These are phyloP conservation scores for Triops cancriformis DNA, from an alignment of 1,140 invertebrate genomes.

Conservation along the genomic window DNA sequence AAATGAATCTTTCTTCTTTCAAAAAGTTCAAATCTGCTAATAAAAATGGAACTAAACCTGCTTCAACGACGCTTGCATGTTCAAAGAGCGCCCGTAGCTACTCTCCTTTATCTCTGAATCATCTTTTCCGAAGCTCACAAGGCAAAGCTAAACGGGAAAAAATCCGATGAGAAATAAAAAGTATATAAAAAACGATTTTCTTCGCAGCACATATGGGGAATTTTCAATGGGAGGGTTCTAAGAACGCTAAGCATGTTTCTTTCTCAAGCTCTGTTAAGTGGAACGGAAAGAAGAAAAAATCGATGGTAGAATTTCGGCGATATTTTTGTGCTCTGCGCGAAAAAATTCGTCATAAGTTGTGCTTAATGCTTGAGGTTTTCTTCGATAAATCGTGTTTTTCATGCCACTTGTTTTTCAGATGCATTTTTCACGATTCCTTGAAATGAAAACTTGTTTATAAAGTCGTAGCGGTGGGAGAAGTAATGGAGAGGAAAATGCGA, in stretches of 20 bases:
- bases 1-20: neutral
- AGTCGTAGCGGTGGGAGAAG: neutral
- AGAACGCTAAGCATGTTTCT: slow-evolving; percentile 3
- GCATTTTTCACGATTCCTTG: neutral
- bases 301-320: no score
- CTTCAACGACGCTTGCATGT: neutral
- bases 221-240: neutral
- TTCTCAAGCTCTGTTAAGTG: neutral
- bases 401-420: neutral
- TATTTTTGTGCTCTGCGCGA: no score
- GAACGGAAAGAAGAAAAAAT: neutral
- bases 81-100: neutral
- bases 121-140: neutral
- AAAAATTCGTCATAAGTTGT: no score
- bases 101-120: neutral
- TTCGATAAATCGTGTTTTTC: neutral
- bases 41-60: neutral
- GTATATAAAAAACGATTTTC: neutral
- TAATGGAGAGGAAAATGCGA: neutral
- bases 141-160: neutral
- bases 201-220: neutral
- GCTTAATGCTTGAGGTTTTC: neutral
- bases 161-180: neutral
- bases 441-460: neutral
- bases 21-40: neutral